These are phyloP conservation scores for Cephalopachus bancanus DNA, from an alignment of 2,797 vertebrate genomes.

Conservation along the genomic window DNA sequence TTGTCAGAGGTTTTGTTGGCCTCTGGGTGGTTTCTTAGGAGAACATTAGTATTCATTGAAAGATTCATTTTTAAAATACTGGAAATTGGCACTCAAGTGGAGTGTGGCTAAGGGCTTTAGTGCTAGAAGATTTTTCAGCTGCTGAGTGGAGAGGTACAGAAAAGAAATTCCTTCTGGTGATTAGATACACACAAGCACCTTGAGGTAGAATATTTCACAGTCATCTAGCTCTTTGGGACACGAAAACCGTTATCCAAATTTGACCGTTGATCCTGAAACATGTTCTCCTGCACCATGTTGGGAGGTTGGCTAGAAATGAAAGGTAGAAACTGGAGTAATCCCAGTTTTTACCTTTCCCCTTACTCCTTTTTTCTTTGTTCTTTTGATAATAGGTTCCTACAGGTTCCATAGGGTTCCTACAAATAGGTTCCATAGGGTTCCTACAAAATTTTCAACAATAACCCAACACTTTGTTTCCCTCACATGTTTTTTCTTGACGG, in stretches of 20 bases:
- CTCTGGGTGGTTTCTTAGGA: conserved; percentile 50
- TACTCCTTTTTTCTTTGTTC: neutral
- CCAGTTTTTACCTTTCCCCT: no score
- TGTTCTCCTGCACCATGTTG: rapidly evolving
- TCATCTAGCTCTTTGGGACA: neutral
- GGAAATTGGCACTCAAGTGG: neutral
- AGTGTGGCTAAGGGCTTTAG: neutral
- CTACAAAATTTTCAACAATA: neutral
- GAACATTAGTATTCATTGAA: conserved; percentile 56
- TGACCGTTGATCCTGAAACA: neutral
- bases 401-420: neutral
- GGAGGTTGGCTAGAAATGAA: neutral
- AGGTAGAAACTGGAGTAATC: neutral
- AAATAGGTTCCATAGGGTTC: neutral
- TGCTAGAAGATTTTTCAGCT: conserved; percentile 41
- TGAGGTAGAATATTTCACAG: neutral
- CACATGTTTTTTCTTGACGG: neutral
- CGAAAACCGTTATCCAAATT: no score
- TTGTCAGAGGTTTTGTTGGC: conserved; percentile 20
- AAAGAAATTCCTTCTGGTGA: neutral
- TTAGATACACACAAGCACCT: neutral
- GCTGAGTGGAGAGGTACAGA: neutral
- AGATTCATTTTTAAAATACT: conserved; percentile 39
- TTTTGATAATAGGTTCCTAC: no score
- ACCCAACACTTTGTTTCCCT: neutral